A percentile compares a stretch with the other conserved stretches of the same genome.
phyloP scores from a whole-genome alignment of 2,797 vertebrate genomes.

The Cygnus olor region DNA sequence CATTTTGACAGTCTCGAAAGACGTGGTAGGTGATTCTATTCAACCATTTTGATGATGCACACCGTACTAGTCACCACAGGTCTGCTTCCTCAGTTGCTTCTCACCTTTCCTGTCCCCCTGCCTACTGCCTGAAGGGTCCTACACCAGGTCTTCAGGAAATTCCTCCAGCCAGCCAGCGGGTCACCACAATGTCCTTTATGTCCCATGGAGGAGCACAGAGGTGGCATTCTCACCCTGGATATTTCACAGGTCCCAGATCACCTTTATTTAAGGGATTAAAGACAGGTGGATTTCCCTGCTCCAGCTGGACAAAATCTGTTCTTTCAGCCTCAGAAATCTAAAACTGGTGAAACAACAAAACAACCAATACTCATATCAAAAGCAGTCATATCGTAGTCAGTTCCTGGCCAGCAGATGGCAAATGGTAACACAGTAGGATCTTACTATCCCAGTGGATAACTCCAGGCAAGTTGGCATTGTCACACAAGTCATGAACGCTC shows the following conservation, averaged over 20 bases:
- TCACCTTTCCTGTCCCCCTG: background rate
- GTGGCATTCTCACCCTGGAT: background rate
- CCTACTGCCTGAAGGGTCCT: rapidly evolving
- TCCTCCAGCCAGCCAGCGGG: background rate
- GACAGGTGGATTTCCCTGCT: background rate
- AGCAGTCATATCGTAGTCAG: background rate
- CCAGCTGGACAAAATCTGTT: background rate
- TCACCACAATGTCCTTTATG: background rate
- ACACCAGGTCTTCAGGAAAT: rapidly evolving
- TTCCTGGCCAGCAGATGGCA: background rate
- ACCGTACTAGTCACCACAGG: too few relatives aligned
- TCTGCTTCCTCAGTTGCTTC: background rate
- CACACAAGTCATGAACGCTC: background rate
- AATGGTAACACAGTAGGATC: background rate
- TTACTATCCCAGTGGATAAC: background rate
- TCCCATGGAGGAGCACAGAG: background rate
- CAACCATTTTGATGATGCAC: background rate
- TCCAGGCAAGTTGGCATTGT: background rate
- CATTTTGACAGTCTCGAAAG: background rate
- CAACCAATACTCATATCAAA: background rate
- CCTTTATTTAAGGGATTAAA: background rate
- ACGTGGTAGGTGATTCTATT: background rate
- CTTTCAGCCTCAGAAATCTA: background rate
- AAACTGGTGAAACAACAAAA: background rate
- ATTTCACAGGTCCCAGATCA: background rate